Conservation (phyloP, 2,888 invertebrate genomes). For the Agonopterix heracliana region DNA sequence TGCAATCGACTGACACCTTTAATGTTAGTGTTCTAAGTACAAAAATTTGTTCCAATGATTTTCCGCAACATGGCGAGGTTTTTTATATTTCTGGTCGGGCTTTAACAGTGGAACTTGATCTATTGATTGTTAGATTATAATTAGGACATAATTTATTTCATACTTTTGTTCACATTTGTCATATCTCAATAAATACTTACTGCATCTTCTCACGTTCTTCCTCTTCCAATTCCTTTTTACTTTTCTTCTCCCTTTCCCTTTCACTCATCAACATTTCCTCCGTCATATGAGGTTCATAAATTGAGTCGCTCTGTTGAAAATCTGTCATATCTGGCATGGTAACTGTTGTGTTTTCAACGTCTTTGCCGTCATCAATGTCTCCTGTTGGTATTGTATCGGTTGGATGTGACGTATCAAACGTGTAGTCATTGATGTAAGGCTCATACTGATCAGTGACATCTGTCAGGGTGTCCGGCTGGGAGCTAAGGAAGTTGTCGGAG, state of each 20-base stretch:
- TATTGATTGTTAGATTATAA: too few species aligned
- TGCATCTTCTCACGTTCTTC: constrained; percentile 98
- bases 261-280: constrained; percentile 67
- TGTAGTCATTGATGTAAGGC: constrained; percentile 56
- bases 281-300: constrained; percentile 50
- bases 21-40: too few species aligned
- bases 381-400: constrained; percentile 33
- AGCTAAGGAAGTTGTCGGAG: constrained; percentile 43
- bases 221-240: constrained; percentile 91
- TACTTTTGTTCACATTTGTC: too few species aligned
- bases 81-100: too few species aligned
- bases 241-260: constrained; percentile 82
- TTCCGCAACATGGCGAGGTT: too few species aligned
- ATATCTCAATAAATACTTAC: constrained; percentile 68
- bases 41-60: too few species aligned
- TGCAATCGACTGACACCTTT: too few species aligned
- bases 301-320: constrained; percentile 46
- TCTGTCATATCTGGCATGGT: constrained; percentile 42
- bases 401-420: constrained; percentile 45
- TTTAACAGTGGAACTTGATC: too few species aligned
- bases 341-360: constrained; percentile 24
- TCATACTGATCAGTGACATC: constrained; percentile 56
- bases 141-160: too few species aligned
- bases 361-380: constrained; percentile 22
- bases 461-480: constrained; percentile 46